Evolutionary conservation across 2,797 vertebrate species (phyloP), one percentile per base, ranked within the genome.

Genomic region (Scarus forsteni): DNA sequence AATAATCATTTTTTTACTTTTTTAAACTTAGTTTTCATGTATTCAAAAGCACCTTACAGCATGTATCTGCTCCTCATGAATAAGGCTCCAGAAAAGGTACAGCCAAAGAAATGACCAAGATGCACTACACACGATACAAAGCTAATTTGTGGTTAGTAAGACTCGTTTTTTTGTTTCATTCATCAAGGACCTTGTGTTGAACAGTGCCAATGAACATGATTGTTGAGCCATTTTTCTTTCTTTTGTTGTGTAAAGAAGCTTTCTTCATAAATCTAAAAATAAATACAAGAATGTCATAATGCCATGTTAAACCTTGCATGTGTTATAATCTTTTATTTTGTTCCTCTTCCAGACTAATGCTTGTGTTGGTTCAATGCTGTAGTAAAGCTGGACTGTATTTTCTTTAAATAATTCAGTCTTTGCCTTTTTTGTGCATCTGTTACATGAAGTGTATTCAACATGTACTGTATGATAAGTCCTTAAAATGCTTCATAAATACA

Each of bases 31-130:
- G 0, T 78, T 19, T 42, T 7, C 16, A 62, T 71, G 53, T 39
- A 13, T 49, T 75, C 14, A 15, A 39, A 18, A 35, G 7, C 11
- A 40, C 34, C 14, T 10, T 15, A 46, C 3, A 55, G 1, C 36
- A 57, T 3, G 9, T 18, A 3, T 7, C n/a, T 40, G 10, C 10
- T 18, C 73, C 62, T 54, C 43, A 7, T 69, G 70, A 84, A 61
- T 44, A 64, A 77, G 54, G 58, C 70, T 77, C 14, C 27, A 49
- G 65, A 54, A 81, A 60, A 42, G 15, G 27, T 35, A 2, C 53
- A 81, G 87, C 85, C 86, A 86, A 88, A 90, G 77, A 83, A 77
- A 69, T 43, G 15, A 79, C 49, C 68, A 62, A 10, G 45, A 58
- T 81, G 77, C 67, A 84, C 77, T 68, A 75, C 45, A 68, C 19